Base-by-base conservation (phyloP, 2,797 vertebrate genomes). In the Tragopan temminckii region DNA sequence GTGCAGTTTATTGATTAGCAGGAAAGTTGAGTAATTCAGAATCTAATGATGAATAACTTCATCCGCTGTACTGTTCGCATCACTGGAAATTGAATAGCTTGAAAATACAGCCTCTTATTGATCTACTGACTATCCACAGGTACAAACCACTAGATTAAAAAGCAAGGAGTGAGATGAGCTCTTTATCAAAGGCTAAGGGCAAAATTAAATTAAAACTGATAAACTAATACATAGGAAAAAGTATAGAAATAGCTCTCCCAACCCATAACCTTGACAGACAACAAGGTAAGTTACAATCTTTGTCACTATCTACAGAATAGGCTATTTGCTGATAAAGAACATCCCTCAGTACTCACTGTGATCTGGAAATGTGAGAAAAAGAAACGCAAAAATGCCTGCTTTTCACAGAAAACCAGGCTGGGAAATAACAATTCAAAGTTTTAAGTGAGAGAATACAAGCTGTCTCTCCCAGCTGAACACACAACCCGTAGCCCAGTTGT, bases 351-450 rank as follows among this genome's bases (percentile, higher is more conserved):
- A 52, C 9, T 38, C 52, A 33, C 24, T 2, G 4, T 3, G 43
- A 43, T 15, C 23, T 27, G 16, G 46, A 77, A 52, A 48, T 3
- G 11, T 4, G 3, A 80, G 53, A 33, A 59, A 31, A 25, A 18
- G 58, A 66, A 66, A 8, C 18, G 23, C 40, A 0, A n/a, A 14
- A 33, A 36, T 2, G 1, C 19, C 38, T 11, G 5, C 21, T n/a
- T 13, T 29, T 33, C 29, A 19, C 23, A 13, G 66, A 33, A 75
- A 12, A 40, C 63, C 35, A 24, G 27, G n/a, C 45, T 45, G 38
- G 29, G 38, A 61, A 11, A 52, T 3, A 15, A 40, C 53, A 31
- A 8, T 25, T 59, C 62, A 31, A 52, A 31, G 55, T 31, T 50
- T 50, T 33, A 36, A 45, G n/a, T 1, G 38, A 68, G 25, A n/a